These are phyloP conservation scores for Pluvianellus socialis DNA, from an alignment of 2,113 vertebrate genomes.

Conservation along the genomic window DNA sequence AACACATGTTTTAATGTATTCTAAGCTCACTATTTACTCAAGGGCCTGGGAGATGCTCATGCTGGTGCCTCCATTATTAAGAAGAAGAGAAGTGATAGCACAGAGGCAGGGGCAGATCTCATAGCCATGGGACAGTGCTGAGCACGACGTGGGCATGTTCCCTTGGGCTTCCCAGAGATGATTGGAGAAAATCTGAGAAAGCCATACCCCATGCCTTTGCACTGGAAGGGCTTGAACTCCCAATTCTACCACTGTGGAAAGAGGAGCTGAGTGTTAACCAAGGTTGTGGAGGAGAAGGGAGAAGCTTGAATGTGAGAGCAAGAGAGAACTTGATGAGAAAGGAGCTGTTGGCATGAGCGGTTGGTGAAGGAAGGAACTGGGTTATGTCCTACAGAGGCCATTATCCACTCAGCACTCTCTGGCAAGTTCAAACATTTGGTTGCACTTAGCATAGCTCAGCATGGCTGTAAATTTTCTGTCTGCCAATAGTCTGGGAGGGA, in stretches of 20 bases:
- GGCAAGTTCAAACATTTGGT: slow-evolving; percentile 10
- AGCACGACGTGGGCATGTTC: accelerated
- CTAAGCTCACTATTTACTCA: not conserved
- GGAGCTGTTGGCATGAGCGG: not conserved
- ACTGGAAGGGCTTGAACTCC: not conserved
- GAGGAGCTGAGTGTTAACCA: not conserved
- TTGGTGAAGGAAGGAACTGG: not conserved
- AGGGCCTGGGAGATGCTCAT: not conserved
- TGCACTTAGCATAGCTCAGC: not conserved
- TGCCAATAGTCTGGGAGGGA: not conserved
- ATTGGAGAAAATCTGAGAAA: not conserved
- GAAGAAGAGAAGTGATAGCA: not conserved
- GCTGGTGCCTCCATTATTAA: not conserved
- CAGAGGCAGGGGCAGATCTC: not conserved
- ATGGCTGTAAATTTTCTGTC: not conserved
- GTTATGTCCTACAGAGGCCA: not conserved
- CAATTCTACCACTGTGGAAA: not conserved
- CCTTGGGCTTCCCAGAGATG: not conserved
- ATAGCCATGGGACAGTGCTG: accelerated
- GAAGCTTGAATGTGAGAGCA: not conserved
- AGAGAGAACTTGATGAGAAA: not conserved
- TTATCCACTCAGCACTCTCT: not conserved
- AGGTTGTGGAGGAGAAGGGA: not conserved
- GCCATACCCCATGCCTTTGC: not conserved
- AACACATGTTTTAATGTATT: not conserved